Percentiles rank a stretch among this genome's conserved stretches.
Evolutionary conservation across 2,113 vertebrate species (phyloP).

Genomic region (Cacatua alba): DNA sequence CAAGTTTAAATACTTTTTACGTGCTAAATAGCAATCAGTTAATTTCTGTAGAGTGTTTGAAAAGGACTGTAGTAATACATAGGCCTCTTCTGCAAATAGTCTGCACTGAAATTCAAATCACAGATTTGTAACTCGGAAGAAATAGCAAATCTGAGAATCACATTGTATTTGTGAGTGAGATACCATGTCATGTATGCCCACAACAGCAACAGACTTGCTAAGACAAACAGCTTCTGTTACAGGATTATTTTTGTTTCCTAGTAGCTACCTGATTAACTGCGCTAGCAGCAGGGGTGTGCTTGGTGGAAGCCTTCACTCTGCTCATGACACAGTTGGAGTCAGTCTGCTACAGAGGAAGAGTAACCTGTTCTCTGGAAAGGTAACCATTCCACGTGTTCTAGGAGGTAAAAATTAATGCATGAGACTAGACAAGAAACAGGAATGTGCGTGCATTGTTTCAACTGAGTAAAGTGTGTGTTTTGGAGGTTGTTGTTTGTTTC

Average conservation of each 20-base stretch:
- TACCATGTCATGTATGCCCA: not conserved
- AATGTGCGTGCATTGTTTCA: not conserved
- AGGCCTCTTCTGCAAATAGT: not conserved
- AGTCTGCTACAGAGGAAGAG: not conserved
- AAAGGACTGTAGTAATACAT: not conserved
- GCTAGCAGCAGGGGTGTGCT: not conserved
- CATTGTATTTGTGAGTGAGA: rapidly evolving
- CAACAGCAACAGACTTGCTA: not conserved
- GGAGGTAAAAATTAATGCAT: not conserved
- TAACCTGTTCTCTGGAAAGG: not conserved
- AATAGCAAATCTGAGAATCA: not conserved
- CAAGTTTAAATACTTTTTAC: not conserved
- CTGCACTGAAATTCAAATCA: not conserved
- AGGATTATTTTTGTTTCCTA: not conserved
- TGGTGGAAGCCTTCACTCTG: not conserved
- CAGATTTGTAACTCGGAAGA: not conserved
- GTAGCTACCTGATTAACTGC: not conserved
- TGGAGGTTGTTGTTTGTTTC: not conserved
- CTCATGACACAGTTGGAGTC: rapidly evolving
- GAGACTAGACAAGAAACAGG: not conserved
- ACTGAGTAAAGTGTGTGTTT: not conserved
- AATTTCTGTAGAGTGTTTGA: not conserved
- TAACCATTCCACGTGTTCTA: not conserved
- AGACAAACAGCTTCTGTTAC: not conserved
- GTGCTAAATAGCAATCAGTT: not conserved